Evolutionary conservation across 2,888 invertebrate species (phyloP), one percentile per base, ranked within the genome.

Genomic region (Archips xylosteana): DNA sequence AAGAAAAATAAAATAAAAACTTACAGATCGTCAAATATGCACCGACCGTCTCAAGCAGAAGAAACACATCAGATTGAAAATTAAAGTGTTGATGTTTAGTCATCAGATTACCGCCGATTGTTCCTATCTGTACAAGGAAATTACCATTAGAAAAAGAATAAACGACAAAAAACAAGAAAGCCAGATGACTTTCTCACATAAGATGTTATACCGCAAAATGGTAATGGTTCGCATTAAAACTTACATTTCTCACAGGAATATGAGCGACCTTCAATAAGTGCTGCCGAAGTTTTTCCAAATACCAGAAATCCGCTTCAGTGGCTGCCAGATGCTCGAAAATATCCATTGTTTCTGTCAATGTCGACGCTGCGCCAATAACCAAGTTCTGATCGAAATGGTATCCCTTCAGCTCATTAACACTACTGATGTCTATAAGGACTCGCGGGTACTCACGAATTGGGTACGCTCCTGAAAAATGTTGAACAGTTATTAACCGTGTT

Each of bases 231-330:
- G 39, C 4, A 39, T 3, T 39, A 4, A 39, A 39, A 39, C 95
- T 94, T 89, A 97, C 97, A 89, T 97, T 97, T 91, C 97, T 92
- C 2, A 97, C 96, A 23, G 97, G 96, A 67, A 96, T 95, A 85
- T 96, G 96, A 15, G 97, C 97, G 10, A 97, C 95, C 66, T 96
- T 85, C 81, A 96, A 95, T 64, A 97, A 88, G 82, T 97, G 97
- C 49, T 96, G 92, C 32, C 95, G 95, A 47, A 97, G 85, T 73
- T 94, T 92, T 13, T 89, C 85, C 62, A 96, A 87, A 85, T 97
- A 96, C 8, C 90, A 86, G 82, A 96, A 97, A 15, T 95, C 94
- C 0, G 88, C 83, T 4, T 82, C 76, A 13, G 80, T 76, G 6
- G 81, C 78, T 0, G 92, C 83, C 0, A 91, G 76, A 42, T 81